Conservation (phyloP, 2,113 vertebrate genomes). For the Haemorhous mexicanus region DNA sequence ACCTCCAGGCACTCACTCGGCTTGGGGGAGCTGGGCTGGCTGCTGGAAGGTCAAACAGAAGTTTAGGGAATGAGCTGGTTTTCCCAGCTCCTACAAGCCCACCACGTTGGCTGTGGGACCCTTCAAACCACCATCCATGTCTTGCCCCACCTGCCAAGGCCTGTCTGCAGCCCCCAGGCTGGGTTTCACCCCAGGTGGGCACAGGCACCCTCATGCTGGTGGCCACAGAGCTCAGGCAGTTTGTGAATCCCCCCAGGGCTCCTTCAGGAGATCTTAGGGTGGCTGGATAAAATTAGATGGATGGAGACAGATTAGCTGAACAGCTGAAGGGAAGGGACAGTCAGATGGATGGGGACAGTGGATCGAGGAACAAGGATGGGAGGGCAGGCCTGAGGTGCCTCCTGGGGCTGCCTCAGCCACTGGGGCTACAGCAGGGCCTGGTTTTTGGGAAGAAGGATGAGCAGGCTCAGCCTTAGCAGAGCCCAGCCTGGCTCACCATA, state of each 20-base stretch:
- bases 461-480: neutral
- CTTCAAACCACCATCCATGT: neutral
- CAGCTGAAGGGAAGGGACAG: conserved; percentile 36
- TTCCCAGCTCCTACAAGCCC: neutral
- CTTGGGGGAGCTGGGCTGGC: neutral
- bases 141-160: fast-evolving
- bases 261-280: conserved; percentile 30
- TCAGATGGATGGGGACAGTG: neutral
- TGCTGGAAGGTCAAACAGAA: neutral
- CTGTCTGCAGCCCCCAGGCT: neutral
- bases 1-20: neutral
- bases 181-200: fast-evolving
- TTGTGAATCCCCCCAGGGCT: neutral
- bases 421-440: fast-evolving
- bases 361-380: neutral
- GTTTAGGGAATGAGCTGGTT: neutral
- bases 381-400: neutral
- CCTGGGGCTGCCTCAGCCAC: neutral
- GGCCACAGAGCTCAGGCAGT: neutral
- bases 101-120: fast-evolving
- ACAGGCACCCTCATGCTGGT: neutral
- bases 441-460: neutral
- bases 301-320: conserved; percentile 56
- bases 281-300: conserved; percentile 54
- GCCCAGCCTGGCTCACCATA: neutral